Evolutionary conservation across 2,888 invertebrate species (phyloP), one percentile per base, ranked within the genome.

Genomic region (Anarsia innoxiella): DNA sequence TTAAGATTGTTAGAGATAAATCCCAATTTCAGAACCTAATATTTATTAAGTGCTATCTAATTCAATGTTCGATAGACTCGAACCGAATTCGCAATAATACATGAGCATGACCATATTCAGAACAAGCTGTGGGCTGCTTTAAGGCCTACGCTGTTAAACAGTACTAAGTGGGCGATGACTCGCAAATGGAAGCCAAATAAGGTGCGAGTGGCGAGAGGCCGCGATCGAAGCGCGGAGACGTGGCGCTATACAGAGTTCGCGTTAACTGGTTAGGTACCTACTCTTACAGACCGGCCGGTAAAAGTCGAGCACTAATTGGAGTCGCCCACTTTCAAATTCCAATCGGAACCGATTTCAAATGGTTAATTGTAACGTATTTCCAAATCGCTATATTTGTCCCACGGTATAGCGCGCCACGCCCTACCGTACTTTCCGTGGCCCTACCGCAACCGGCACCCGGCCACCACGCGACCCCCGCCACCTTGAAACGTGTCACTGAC

Each of bases 401-500:
- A 29, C 27, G 36, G 39, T 41, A 34, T 10, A 71, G 37, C 71
- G 77, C 66, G 86, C 89, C 83, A 84, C 84, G 79, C 84, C 84
- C 84, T 82, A n/a, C n/a, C n/a, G n/a, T n/a, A n/a, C n/a, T n/a
- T n/a, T n/a, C n/a, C n/a, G n/a, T n/a, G n/a, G n/a, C n/a, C n/a
- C n/a, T n/a, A 80, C 82, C 79, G 70, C 79, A 82, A 80, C 79
- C 74, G 72, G 71, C 71, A 56, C 71, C 66, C 59, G 59, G 60
- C 56, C 65, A 68, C 56, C 59, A 59, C 16, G 59, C 49, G 59
- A n/a, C n/a, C 60, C 60, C 66, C 62, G 62, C 63, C 60, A 59
- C 48, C 46, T 47, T 38, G 44, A 49, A 37, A 55, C 61, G 59
- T 74, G 80, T 79, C 80, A 82, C 82, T 79, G 76, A 77, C 73